A percentile compares a stretch with the other conserved stretches of the same genome.
Evolutionary conservation across 1,140 invertebrate species (phyloP).

Genomic region (Listronotus bonariensis): DNA sequence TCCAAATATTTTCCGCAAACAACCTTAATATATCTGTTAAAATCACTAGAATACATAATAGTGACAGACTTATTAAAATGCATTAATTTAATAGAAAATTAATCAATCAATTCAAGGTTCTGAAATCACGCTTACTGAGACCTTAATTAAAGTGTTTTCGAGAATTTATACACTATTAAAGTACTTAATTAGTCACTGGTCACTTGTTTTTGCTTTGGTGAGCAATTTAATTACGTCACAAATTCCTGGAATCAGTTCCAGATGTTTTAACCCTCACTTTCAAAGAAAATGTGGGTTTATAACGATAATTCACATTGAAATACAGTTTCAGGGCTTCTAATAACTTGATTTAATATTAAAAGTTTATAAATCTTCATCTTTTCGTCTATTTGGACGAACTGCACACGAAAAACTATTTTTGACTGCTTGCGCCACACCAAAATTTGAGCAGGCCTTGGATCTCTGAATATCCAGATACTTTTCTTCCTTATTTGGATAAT

Average conservation of each 20-base stretch:
- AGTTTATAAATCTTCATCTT: constrained; percentile 53
- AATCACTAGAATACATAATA: constrained; percentile 50
- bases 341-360: constrained; percentile 47
- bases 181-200: constrained; percentile 13
- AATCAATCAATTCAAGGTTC: constrained; percentile 13
- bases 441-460: constrained; percentile 9
- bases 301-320: constrained; percentile 36
- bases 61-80: constrained; percentile 36
- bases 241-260: constrained; percentile 25
- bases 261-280: constrained; percentile 46
- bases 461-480: neutral
- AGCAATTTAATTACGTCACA: constrained; percentile 35
- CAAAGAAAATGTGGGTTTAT: constrained; percentile 24
- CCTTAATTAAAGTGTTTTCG: constrained; percentile 2
- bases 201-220: neutral
- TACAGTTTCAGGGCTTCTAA: constrained; percentile 52
- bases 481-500: too few relatives aligned
- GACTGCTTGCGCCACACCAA: constrained; percentile 13
- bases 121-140: constrained; percentile 1
- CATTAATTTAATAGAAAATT: constrained; percentile 32
- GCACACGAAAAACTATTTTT: constrained; percentile 7
- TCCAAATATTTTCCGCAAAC: constrained; percentile 44
- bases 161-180: neutral
- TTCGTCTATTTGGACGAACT: neutral
- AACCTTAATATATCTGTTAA: constrained; percentile 44